A percentile compares a stretch with the other conserved stretches of the same genome.
phyloP scores from a whole-genome alignment of 1,140 invertebrate genomes.

The Zaprionus kolodkinae region DNA sequence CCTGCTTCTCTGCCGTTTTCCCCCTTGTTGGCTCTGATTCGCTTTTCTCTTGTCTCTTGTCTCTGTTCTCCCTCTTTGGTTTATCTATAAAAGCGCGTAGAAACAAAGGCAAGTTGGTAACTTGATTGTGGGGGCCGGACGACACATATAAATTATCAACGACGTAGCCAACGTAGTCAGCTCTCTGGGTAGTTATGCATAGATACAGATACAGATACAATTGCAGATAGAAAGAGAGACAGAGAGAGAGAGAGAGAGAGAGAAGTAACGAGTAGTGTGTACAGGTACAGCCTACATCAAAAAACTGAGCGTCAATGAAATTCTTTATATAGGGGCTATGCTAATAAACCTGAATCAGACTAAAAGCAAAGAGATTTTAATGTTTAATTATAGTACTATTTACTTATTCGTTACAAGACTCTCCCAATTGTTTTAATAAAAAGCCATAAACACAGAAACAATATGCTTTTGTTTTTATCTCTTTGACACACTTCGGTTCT shows the following conservation, averaged over 20 bases:
- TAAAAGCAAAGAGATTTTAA: not conserved
- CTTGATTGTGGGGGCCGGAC: conserved; percentile 81
- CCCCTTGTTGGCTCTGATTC: not conserved
- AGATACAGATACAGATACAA: conserved; percentile 48
- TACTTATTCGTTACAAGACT: conserved; percentile 10
- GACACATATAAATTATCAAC: conserved; percentile 80
- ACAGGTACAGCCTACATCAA: conserved; percentile 67
- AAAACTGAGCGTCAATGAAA: conserved; percentile 61
- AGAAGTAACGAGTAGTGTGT: conserved; percentile 7
- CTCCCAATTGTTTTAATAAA: conserved; percentile 27
- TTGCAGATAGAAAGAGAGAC: conserved; percentile 46
- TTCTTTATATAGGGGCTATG: conserved; percentile 31
- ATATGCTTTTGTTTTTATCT: conserved; percentile 17
- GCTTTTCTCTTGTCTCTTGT: not conserved
- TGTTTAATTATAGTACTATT: conserved; percentile 19
- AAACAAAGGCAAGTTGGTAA: conserved; percentile 70
- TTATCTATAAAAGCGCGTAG: conserved; percentile 59
- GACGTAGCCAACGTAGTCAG: conserved; percentile 42
- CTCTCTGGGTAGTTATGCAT: conserved; percentile 54
- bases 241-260: not conserved
- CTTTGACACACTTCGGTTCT: conserved; percentile 17
- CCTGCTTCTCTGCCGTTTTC: not conserved
- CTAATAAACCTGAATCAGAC: conserved; percentile 20
- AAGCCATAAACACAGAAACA: conserved; percentile 16
- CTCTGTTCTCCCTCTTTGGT: conserved; percentile 20